Evolutionary conservation across 2,888 invertebrate genomes (phyloP), one percentile per base, ranked within the genome.

Genomic region (Agapetus fuscipes): DNA sequence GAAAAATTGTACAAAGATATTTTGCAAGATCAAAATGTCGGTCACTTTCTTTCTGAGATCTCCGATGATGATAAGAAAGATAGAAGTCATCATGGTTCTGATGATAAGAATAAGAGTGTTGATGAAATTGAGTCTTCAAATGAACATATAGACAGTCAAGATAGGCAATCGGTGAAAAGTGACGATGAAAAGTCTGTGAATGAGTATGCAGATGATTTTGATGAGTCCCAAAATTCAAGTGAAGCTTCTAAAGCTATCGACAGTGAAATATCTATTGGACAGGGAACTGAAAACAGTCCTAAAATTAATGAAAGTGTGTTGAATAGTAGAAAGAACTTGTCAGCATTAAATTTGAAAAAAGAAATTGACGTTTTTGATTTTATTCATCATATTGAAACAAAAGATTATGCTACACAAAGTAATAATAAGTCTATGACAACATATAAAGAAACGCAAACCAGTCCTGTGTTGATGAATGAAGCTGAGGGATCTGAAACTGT

Each of bases 401-500:
- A 65, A 49, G 68, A 70, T 32, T 60, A 54, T 31, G 64, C 61
- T 2, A 68, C 66, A 25, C 70, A 70, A 55, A 70, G 65, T 45
- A 56, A 56, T 46, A 46, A 52, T 2, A 49, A 49, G 1, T 53
- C 55, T 34, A 61, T 57, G 53, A 61, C 62, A 50, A 54, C 56
- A n/a, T 56, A 58, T 14, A 67, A 66, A 54, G 64, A 66, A 54
- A 67, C 67, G 2, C 69, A 68, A 50, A 69, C 69, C 10, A 46
- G 40, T 34, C 43, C 42, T 4, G 26, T 13, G 7, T 17, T 20
- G 9, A 33, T 10, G 5, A 37, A 17, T 15, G 29, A 32, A 29
- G 14, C 17, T 31, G 26, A 30, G 16, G 26, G 3, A 2, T 63
- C 67, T 7, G 65, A 20, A 20, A 20, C 20, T 4, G 20, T 20